Conservation (phyloP, 1,140 invertebrate species). For the Pseudachorutes palmiensis region DNA sequence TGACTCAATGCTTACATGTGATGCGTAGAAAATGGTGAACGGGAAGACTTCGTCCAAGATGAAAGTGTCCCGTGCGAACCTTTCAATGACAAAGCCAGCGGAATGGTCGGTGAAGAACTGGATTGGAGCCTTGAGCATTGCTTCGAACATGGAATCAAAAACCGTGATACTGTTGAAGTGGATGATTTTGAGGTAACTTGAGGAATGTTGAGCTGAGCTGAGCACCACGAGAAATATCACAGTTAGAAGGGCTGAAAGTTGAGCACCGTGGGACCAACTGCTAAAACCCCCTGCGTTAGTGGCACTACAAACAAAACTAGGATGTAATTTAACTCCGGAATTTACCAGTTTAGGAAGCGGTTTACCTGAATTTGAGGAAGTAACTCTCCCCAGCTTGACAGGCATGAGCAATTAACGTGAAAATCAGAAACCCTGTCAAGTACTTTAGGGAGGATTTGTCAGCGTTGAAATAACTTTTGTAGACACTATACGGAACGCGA, state of each 20-base stretch:
- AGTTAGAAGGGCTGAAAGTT: background rate
- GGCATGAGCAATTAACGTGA: background rate
- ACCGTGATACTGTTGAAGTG: constrained; percentile 47
- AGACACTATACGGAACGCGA: background rate
- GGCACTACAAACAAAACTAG: background rate
- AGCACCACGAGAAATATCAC: background rate
- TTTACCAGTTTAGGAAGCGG: too few species aligned
- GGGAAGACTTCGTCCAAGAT: constrained; percentile 53
- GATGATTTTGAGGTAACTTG: background rate
- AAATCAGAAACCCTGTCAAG: background rate
- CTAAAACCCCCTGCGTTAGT: background rate
- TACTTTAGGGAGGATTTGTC: background rate
- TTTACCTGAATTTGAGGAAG: constrained; percentile 4
- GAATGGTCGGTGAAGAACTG: constrained; percentile 48
- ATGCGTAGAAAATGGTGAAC: constrained; percentile 45
- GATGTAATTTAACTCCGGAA: too few species aligned
- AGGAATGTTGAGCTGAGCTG: background rate
- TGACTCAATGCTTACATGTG: background rate
- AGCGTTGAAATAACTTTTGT: background rate
- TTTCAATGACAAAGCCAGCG: constrained; percentile 46
- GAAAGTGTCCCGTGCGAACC: constrained; percentile 42
- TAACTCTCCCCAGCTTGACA: background rate
- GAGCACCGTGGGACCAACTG: background rate
- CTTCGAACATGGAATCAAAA: constrained; percentile 71
- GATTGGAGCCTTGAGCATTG: constrained; percentile 63